Evolutionary conservation across 1,140 invertebrate species (phyloP), one percentile per base, ranked within the genome.

Genomic region (Drosophila subpulchrella): DNA sequence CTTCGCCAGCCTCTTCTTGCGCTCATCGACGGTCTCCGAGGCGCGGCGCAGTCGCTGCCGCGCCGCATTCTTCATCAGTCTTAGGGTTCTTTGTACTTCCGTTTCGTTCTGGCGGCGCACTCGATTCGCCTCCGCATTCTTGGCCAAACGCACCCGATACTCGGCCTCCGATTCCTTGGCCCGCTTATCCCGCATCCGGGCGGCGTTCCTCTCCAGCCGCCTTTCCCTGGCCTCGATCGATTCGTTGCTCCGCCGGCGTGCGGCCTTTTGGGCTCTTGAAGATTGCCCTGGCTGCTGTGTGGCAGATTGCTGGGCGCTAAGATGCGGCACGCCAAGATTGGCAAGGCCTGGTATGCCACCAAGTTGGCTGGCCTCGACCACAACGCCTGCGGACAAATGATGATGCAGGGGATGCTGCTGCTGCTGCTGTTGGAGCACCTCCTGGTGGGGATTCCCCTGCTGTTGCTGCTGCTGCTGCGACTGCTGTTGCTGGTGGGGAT

Each of bases 11-110:
- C 94, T 92, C 39, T 89, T 84, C 32, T 93, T 92, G 58, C 94
- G 92, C 75, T 94, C 93, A 36, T 94, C 93, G 7, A 91, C 73
- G 3, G 93, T 92, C 74, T 94, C 94, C 50, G 86, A 92, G 62
- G 92, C 92, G 24, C 92, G 78, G 32, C 92, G 77, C 77, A 92
- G 66, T 51, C 91, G 75, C 75, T 92, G 91, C 8, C 91, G 58
- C 47, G 91, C 91, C 36, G 91, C 91, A 55, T 92, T 92, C 79
- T 92, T 91, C 90, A 92, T 92, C 91, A 92, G 91, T 92, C 91
- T 92, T 89, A 92, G 73, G 80, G 91, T 91, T 92, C 91, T 92
- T 91, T 92, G 90, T 86, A 91, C 91, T 88, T 92, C 90, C 59
- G 63, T 91, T 91, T 92, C 91, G 59, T 92, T 92, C 67, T 92